Evolutionary conservation across 2,797 vertebrate species (phyloP), one percentile per base, ranked within the genome.

Genomic region (Strix occidentalis): DNA sequence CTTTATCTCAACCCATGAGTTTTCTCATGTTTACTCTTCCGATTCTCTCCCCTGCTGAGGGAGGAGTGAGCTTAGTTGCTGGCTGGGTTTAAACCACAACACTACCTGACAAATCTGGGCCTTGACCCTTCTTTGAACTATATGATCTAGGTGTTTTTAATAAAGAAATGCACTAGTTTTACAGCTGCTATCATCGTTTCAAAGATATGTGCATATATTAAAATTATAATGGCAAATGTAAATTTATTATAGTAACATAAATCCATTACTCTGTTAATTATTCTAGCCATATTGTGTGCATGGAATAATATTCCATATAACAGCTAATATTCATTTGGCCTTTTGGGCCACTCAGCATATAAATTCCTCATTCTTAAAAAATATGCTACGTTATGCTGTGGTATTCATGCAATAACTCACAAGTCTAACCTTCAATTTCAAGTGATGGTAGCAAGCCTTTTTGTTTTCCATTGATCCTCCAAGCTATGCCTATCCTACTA

Each of bases 181-280:
- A 69, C n/a, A 76, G 61, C 39, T 61, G 33, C 53, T 87, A 31
- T 45, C 64, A 77, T 70, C 0, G 78, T 68, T 78, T 86, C 56
- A 90, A 89, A 83, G 46, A n/a, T 35, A 75, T 46, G 19, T 84
- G 66, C 83, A 86, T 87, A 48, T 43, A 90, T 82, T 93, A 89
- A 89, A 95, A 83, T 72, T 72, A 71, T 63, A 58, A 81, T 69
- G 51, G 61, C 35, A 88, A 88, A 74, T 51, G 21, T 48, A 94
- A 84, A 92, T 78, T 71, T 91, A 61, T 83, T 86, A 39, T 14
- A 63, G 61, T 51, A 90, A 48, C 48, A 87, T 56, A 90, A 91
- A 93, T 83, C 80, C 46, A 57, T 90, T 95, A 65, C 43, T 53
- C 83, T 76, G 17, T 48, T 91, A 91, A 95, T 93, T 95, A 79